A percentile compares a stretch with the other conserved stretches of the same genome.
Conservation (phyloP, 1,140 invertebrate genomes). For the Scaptomyza graminum region DNA sequence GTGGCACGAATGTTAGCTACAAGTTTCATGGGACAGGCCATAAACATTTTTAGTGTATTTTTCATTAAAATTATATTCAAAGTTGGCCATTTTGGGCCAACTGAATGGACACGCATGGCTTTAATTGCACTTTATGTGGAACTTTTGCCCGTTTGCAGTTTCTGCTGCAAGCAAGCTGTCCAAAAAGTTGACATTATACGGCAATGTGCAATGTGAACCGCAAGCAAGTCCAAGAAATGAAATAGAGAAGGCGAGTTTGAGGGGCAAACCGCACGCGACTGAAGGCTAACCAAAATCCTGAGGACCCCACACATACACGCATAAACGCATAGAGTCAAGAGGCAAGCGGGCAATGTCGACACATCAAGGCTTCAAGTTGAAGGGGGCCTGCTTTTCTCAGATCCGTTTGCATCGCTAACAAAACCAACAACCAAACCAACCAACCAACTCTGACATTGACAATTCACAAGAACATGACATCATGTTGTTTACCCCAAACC, state of each 20-base stretch:
- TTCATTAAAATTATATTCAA: slow-evolving; percentile 64
- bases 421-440: slow-evolving; percentile 50
- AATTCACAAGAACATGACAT: slow-evolving; percentile 67
- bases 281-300: slow-evolving; percentile 55
- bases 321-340: too few relatives aligned
- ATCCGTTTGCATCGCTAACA: slow-evolving; percentile 55
- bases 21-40: too few relatives aligned
- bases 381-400: slow-evolving; percentile 1
- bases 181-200: slow-evolving; percentile 60
- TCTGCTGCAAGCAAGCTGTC: slow-evolving; percentile 19
- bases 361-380: slow-evolving; percentile 44
- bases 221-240: slow-evolving; percentile 14
- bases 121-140: slow-evolving; percentile 57
- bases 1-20: slow-evolving; percentile 43
- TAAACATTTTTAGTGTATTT: slow-evolving; percentile 43
- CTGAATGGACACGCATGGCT: slow-evolving; percentile 61
- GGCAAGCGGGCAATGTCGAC: slow-evolving; percentile 32
- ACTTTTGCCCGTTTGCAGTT: slow-evolving; percentile 8
- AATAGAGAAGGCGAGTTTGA: slow-evolving; percentile 3
- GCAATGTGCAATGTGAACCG: not conserved
- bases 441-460: slow-evolving; percentile 64
- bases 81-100: slow-evolving; percentile 34
- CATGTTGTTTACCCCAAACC: slow-evolving; percentile 19
- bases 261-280: slow-evolving; percentile 42
- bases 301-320: not conserved